phyloP scores from a whole-genome alignment of 2,113 vertebrate genomes.

The Cromileptes altivelis region DNA sequence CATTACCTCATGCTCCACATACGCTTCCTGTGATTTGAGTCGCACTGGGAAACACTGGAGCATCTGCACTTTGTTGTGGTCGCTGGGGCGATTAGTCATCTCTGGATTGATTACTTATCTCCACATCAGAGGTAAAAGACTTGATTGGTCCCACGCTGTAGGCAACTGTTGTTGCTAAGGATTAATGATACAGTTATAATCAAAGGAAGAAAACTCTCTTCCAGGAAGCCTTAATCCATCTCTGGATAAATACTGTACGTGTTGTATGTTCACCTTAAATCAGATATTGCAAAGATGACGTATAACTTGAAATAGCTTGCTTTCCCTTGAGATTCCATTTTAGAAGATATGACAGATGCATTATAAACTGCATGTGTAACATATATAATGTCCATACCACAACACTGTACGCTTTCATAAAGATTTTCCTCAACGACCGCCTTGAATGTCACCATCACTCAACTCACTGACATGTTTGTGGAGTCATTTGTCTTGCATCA shows the following conservation, averaged over 20 bases:
- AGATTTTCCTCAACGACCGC: not conserved
- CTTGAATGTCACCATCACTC: slow-evolving; percentile 1
- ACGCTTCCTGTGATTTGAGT: slow-evolving; percentile 30
- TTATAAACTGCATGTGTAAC: not conserved
- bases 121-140: slow-evolving; percentile 11
- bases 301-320: not conserved
- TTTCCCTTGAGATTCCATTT: not conserved
- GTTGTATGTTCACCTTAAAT: not conserved
- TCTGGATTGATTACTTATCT: not conserved
- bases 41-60: not conserved
- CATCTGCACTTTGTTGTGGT: slow-evolving; percentile 25
- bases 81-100: not conserved
- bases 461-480: slow-evolving; percentile 5
- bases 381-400: not conserved
- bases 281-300: not conserved
- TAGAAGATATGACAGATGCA: not conserved
- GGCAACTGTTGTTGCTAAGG: not conserved
- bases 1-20: slow-evolving; percentile 32
- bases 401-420: not conserved
- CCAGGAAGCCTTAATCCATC: not conserved
- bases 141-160: not conserved
- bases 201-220: not conserved
- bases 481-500: slow-evolving; percentile 32
- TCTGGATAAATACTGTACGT: not conserved
- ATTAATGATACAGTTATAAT: not conserved